Base-by-base conservation (phyloP, 2,888 invertebrate species). In the Malthinus seriepunctatus region DNA sequence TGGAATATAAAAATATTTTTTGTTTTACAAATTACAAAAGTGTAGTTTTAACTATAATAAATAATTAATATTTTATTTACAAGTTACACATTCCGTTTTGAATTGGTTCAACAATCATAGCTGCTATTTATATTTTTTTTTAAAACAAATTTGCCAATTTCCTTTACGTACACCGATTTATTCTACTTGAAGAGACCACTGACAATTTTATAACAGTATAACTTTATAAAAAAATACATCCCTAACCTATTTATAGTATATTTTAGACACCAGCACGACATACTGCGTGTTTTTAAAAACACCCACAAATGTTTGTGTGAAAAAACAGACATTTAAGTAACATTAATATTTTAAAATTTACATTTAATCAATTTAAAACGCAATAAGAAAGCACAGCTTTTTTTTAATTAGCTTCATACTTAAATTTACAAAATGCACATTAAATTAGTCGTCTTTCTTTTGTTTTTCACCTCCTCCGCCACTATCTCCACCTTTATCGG, bases 391-490 rank as follows among this genome's bases (percentile, higher is more conserved):
- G 56, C 60, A 51, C 54, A 60, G 48, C 44, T 47, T 55, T 33
- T 46, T 48, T 52, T 37, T 35, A 34, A 38, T 49, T 53, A 55
- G 53, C 56, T 60, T 48, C 56, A 48, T 50, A 55, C 44, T 60
- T 60, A 39, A 54, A 56, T 51, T 51, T 60, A 54, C 54, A 48
- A 44, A 23, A 45, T 39, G 32, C 44, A 42, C 51, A 50, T 34
- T 15, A 14, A 65, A 67, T 59, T 59, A 62, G 54, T 78, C 77
- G 55, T 75, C 74, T 68, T 79, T 78, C 32, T 74, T 62, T 68
- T 81, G 82, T 37, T 79, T 77, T 67, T 78, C 80, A 50, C 73
- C 69, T 42, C 78, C 80, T 53, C 77, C 78, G 54, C 74, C 77
- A 62, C 76, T 76, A 9, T 12, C 38, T n/a, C 44, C 15, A 2